These are phyloP conservation scores for Thamnophis sirtalis DNA, from an alignment of 2,113 vertebrate genomes.

Conservation along the genomic window DNA sequence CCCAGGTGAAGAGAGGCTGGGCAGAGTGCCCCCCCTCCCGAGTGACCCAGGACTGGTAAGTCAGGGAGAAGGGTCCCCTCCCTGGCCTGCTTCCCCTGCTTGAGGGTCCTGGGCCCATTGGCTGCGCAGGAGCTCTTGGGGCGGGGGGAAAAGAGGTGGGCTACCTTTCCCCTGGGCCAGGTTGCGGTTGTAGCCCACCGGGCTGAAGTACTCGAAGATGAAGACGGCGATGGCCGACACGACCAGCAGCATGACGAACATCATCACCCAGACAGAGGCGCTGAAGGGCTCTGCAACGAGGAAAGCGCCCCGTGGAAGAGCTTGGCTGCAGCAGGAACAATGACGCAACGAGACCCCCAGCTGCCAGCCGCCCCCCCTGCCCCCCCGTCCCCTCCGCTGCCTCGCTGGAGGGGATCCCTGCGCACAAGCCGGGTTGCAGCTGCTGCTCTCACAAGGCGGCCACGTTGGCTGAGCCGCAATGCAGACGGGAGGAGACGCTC, in stretches of 20 bases:
- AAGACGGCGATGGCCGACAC: conserved; percentile 97
- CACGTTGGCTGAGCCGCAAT: neutral
- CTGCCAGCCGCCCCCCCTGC: conserved; percentile 20
- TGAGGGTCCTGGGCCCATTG: too few species aligned
- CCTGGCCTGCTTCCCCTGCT: neutral
- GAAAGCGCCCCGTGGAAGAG: neutral
- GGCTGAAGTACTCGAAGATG: conserved; percentile 97
- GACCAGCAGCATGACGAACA: conserved; percentile 98
- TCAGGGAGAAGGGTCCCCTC: neutral
- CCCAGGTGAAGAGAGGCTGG: neutral
- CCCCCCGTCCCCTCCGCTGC: neutral
- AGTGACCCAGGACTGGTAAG: neutral
- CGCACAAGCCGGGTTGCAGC: neutral
- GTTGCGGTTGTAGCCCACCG: conserved; percentile 95
- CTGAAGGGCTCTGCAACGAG: conserved; percentile 90
- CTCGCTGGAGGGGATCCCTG: neutral
- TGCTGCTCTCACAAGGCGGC: neutral
- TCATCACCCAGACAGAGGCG: conserved; percentile 99
- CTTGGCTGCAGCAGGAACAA: neutral
- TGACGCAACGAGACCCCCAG: neutral
- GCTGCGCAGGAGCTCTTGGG: too few species aligned
- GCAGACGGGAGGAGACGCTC: neutral
- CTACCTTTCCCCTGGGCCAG: conserved; percentile 94
- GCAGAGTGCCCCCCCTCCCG: neutral
- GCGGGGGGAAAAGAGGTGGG: conserved; percentile 28